A percentile compares a stretch with the other conserved stretches of the same genome.
Evolutionary conservation across 1,140 invertebrate species (phyloP).

Genomic region (Gyrodactylus bullatarudis): DNA sequence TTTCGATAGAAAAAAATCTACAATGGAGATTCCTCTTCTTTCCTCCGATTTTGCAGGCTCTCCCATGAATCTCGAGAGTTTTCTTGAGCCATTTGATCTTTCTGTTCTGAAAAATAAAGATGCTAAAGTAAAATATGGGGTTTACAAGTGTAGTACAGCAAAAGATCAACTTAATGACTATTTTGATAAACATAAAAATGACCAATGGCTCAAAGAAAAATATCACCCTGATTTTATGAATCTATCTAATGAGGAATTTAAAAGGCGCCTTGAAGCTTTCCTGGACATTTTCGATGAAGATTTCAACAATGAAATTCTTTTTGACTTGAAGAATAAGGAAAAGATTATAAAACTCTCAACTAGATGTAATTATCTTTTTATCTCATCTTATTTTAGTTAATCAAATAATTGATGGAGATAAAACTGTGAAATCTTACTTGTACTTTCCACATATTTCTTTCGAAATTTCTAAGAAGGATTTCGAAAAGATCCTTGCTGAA

Average conservation of each 20-base stretch:
- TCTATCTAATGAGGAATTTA: neutral
- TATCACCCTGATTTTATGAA: conserved; percentile 8
- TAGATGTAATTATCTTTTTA: no score
- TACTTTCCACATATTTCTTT: neutral
- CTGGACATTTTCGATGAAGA: neutral
- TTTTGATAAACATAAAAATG: conserved; percentile 89
- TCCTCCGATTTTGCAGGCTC: neutral
- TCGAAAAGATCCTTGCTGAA: neutral
- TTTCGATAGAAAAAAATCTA: no score
- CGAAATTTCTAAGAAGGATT: neutral
- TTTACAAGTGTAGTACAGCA: conserved; percentile 84
- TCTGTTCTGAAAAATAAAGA: conserved; percentile 41
- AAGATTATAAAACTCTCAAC: no score
- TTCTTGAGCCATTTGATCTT: neutral
- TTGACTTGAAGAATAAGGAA: neutral
- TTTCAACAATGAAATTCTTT: neutral
- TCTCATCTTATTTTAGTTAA: neutral
- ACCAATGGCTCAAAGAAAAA: conserved; percentile 51
- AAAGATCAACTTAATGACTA: conserved; percentile 86
- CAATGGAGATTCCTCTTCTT: no score
- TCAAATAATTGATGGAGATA: neutral
- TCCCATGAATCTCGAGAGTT: neutral
- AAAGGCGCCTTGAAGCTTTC: neutral
- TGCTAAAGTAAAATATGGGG: conserved; percentile 54
- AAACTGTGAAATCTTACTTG: neutral